Evolutionary conservation across 1,140 invertebrate genomes (phyloP).

Genomic region (Lepidurus couesii): DNA sequence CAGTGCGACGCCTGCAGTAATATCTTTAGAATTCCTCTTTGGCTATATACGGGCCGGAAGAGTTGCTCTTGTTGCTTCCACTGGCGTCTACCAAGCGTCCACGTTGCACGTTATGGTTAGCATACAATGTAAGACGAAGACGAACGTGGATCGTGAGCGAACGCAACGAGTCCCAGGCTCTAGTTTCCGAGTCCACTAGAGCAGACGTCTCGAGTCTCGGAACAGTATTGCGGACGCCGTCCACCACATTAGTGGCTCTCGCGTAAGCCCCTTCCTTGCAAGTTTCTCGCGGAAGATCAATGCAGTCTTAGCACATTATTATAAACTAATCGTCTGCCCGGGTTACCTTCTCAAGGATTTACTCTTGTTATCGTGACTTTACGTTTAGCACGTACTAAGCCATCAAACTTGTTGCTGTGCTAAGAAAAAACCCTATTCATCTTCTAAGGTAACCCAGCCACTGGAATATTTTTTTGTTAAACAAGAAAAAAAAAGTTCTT

Average conservation of each 20-base stretch:
- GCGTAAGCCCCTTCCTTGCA: not conserved
- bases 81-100: not conserved
- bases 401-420: slow-evolving; percentile 16
- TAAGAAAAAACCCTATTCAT: not conserved
- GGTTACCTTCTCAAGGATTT: not conserved
- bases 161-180: slow-evolving; percentile 7
- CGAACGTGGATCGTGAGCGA: not conserved
- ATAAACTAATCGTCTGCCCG: not conserved
- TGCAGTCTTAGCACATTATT: not conserved
- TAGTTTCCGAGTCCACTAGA: not conserved
- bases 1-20: slow-evolving; percentile 13
- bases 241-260: not conserved
- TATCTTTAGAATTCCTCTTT: slow-evolving; percentile 6
- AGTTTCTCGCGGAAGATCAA: not conserved
- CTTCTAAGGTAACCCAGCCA: not conserved
- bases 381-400: not conserved
- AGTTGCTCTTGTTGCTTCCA: not conserved
- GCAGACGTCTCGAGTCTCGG: not conserved
- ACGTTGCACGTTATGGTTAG: not conserved
- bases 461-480: not conserved
- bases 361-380: not conserved
- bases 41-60: not conserved
- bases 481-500: too few species aligned
- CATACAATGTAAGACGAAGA: not conserved
- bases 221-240: slow-evolving; percentile 4